Conservation (phyloP, 2,113 vertebrate genomes). For the Falco punctatus region DNA sequence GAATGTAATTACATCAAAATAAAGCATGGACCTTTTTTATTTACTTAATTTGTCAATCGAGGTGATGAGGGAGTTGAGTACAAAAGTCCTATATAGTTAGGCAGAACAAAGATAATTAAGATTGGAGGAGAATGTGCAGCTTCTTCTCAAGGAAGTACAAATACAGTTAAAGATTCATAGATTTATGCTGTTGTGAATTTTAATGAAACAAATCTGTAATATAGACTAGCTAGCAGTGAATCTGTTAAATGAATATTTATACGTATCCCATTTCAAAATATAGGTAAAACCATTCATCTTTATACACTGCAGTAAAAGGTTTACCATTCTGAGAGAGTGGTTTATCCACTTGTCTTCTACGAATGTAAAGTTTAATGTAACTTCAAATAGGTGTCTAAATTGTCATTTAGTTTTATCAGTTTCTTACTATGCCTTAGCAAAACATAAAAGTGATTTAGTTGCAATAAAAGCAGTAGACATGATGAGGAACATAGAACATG, state of each 20-base stretch:
- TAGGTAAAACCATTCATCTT: conserved; percentile 55
- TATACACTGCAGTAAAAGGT: conserved; percentile 41
- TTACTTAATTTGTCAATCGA: conserved; percentile 65
- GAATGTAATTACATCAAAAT: conserved; percentile 66
- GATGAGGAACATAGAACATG: neutral
- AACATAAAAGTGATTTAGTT: conserved; percentile 38
- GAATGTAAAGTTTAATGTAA: conserved; percentile 52
- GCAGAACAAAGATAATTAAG: conserved; percentile 66
- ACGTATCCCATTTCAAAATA: conserved; percentile 51
- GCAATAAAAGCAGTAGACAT: neutral
- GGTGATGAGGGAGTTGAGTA: conserved; percentile 29
- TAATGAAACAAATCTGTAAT: conserved; percentile 58
- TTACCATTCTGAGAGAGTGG: neutral
- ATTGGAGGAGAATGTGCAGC: conserved; percentile 18
- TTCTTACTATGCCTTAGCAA: conserved; percentile 55
- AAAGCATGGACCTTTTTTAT: conserved; percentile 51
- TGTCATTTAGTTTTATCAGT: conserved; percentile 54
- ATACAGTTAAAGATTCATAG: conserved; percentile 58
- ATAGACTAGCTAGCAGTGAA: neutral
- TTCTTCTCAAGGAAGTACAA: conserved; percentile 49
- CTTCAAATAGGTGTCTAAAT: conserved; percentile 47
- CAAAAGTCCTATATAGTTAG: conserved; percentile 54
- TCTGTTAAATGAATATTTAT: conserved; percentile 32
- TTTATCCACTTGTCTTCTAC: neutral
- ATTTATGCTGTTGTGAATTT: conserved; percentile 66